A percentile compares a stretch with the other conserved stretches of the same genome.
Evolutionary conservation across 1,140 invertebrate species (phyloP).

Genomic region (Lutraria rhynchaena): DNA sequence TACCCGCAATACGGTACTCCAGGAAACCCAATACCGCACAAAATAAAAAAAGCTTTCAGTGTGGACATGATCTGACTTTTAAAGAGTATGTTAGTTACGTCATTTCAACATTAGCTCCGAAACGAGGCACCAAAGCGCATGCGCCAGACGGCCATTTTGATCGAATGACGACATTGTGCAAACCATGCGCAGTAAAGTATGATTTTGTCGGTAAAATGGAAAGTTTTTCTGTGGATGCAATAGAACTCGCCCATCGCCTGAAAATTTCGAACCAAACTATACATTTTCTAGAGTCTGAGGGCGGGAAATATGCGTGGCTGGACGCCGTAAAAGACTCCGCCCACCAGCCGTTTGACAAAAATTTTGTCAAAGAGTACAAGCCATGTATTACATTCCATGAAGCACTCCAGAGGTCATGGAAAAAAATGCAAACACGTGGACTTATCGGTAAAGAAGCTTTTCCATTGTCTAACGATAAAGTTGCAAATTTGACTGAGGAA

Average conservation of each 20-base stretch:
- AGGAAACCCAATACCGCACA: background rate
- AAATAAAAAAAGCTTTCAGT: conserved; percentile 19
- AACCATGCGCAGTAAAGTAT: conserved; percentile 63
- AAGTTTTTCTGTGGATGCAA: conserved; percentile 60
- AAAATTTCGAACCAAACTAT: conserved; percentile 55
- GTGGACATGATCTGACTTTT: conserved; percentile 71
- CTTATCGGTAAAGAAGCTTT: conserved; percentile 53
- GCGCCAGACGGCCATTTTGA: conserved; percentile 66
- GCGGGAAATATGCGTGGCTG: conserved; percentile 13
- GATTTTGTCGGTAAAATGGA: conserved; percentile 72
- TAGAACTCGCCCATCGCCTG: conserved; percentile 51
- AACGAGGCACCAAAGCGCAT: background rate
- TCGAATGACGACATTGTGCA: conserved; percentile 62
- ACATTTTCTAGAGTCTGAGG: conserved; percentile 27
- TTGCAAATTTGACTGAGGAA: background rate
- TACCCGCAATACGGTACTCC: conserved; percentile 1
- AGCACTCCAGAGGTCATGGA: conserved; percentile 63
- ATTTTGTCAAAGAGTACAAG: conserved; percentile 36
- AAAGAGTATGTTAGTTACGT: conserved; percentile 68
- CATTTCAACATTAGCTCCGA: conserved; percentile 51
- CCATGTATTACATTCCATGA: conserved; percentile 66
- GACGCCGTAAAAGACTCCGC: conserved; percentile 66
- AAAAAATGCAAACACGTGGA: conserved; percentile 68
- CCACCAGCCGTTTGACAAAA: conserved; percentile 52
- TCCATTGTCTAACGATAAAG: conserved; percentile 30